These are phyloP conservation scores for Aurelia sp. DNA, from an alignment of 30 jellyfish, hydroid and myxozoan genomes.

Conservation along the genomic window DNA sequence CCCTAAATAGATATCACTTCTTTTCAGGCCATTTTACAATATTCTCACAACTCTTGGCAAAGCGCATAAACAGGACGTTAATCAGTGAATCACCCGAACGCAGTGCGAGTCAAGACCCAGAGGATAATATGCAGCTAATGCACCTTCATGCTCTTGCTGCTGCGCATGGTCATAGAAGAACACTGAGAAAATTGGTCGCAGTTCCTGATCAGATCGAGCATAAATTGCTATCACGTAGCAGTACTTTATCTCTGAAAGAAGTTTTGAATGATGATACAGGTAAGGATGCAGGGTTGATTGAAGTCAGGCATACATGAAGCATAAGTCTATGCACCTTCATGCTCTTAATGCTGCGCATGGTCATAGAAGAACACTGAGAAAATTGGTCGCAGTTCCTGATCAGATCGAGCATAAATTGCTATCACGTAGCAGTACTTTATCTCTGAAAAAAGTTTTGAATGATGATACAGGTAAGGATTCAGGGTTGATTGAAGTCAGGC, in stretches of 20 bases:
- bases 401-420: not conserved
- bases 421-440: not conserved
- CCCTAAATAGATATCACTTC: not conserved
- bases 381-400: conserved; percentile 25
- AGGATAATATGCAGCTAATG: conserved; percentile 46
- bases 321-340: conserved; percentile 40
- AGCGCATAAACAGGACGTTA: conserved; percentile 8
- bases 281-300: not conserved
- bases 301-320: too few species aligned
- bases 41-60: conserved; percentile 33
- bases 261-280: conserved; percentile 34
- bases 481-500: too few species aligned
- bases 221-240: not conserved
- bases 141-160: conserved; percentile 55
- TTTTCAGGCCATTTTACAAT: conserved; percentile 36
- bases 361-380: conserved; percentile 37
- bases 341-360: conserved; percentile 70
- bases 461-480: conserved; percentile 4
- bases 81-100: not conserved
- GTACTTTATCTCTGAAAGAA: conserved; percentile 34
- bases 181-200: conserved; percentile 30
- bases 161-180: conserved; percentile 60
- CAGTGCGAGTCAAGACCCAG: conserved; percentile 19
- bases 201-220: conserved; percentile 7
- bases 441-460: conserved; percentile 44